These are phyloP conservation scores for Parotia lawesii DNA, from an alignment of 2,113 vertebrate species.

Conservation along the genomic window DNA sequence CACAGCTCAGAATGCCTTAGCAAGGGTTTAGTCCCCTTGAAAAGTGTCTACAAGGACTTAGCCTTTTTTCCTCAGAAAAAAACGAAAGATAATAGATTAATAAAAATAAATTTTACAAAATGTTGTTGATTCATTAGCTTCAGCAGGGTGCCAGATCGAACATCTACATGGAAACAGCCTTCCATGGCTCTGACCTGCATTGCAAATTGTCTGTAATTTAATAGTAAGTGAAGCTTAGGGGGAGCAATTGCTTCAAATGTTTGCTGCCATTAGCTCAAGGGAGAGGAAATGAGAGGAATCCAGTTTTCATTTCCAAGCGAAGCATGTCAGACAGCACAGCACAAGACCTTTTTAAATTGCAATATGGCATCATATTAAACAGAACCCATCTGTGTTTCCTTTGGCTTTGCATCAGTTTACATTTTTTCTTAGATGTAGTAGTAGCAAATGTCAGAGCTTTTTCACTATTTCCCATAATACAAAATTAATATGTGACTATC, in stretches of 20 bases:
- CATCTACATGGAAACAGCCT: background rate
- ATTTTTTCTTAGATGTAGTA: background rate
- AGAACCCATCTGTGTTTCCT: conserved; percentile 32
- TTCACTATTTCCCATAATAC: background rate
- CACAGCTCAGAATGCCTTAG: background rate
- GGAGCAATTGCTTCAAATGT: conserved; percentile 2
- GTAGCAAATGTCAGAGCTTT: background rate
- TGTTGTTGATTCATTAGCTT: background rate
- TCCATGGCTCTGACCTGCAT: background rate
- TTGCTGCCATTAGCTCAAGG: conserved; percentile 1
- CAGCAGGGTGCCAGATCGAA: background rate
- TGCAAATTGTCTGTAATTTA: conserved; percentile 4
- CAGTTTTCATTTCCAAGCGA: conserved; percentile 30
- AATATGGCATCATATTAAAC: conserved; percentile 8
- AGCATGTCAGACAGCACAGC: background rate
- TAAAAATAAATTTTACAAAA: background rate
- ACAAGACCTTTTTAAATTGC: conserved; percentile 11
- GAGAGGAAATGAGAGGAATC: conserved; percentile 9
- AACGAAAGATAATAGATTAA: background rate
- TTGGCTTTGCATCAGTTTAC: conserved; percentile 3
- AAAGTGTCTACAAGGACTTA: background rate
- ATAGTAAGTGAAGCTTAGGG: background rate
- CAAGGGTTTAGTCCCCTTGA: background rate
- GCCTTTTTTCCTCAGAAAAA: background rate
- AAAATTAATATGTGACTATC: background rate